Evolutionary conservation across 2,797 vertebrate genomes (phyloP), one percentile per base, ranked within the genome.

Genomic region (Lacerta bilineata): DNA sequence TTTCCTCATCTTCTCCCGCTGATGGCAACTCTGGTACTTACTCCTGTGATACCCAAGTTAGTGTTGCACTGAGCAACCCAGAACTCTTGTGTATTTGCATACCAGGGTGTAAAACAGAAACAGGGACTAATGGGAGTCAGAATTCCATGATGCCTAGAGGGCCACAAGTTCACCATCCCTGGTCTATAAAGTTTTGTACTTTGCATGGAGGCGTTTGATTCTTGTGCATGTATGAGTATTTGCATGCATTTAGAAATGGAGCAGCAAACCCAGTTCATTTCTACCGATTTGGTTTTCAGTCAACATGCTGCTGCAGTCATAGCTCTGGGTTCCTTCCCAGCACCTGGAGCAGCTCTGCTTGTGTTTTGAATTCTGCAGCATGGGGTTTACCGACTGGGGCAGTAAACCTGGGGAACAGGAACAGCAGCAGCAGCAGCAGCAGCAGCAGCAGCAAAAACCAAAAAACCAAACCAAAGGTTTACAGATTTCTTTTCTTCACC

Each of bases 261-360:
- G 72, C 59, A 68, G 46, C 69, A 85, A 74, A 87, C 72, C 1
- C 10, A 55, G 0, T 36, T 92, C 5, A 15, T 80, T 83, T 75
- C 74, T 89, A 90, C 79, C 84, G 41, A 79, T 83, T 81, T 84
- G 25, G 87, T 86, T 91, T 91, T 72, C 79, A 89, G 46, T 25
- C 46, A 39, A 68, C 29, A 50, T 25, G 33, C 72, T 90, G n/a
- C 76, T 83, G 68, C 50, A 79, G n/a, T 66, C 1, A 3, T 72
- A 87, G 61, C 2, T 86, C 33, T 82, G 69, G 1, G 6, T 74
- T 89, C 20, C 8, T 89, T 50, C 43, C 0, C 25, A 36, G 82
- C 6, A 64, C 72, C 75, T 78, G 27, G 25, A 90, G 3, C 43
- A 88, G 29, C 55, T 79, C 85, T 78, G 39, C 77, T 50, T 78